Percentiles rank a stretch among this genome's conserved stretches.
These are phyloP conservation scores for Drosophila dunni DNA, from an alignment of 1,140 invertebrate genomes.

Conservation along the genomic window DNA sequence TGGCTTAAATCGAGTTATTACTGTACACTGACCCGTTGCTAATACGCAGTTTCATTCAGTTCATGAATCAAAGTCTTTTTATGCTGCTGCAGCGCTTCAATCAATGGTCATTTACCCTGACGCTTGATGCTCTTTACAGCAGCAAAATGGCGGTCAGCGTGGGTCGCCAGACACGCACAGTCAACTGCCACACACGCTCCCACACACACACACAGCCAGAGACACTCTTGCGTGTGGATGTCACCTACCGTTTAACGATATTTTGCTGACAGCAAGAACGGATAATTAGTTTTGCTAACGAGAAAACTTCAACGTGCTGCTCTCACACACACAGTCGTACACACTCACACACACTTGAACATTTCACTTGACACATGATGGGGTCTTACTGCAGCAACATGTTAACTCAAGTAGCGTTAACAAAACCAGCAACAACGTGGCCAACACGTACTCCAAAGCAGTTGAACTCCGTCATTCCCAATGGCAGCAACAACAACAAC, in stretches of 20 bases:
- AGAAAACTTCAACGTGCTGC: conserved; percentile 76
- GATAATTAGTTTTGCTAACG: conserved; percentile 83
- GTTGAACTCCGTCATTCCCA: conserved; percentile 33
- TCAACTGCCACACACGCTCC: background rate
- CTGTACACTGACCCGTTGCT: background rate
- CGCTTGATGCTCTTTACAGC: conserved; percentile 13
- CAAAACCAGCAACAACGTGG: conserved; percentile 41
- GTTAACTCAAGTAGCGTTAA: conserved; percentile 72
- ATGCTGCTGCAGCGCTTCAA: conserved; percentile 2
- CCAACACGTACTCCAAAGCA: conserved; percentile 52
- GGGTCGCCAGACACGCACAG: background rate
- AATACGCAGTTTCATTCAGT: background rate
- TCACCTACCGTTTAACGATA: conserved; percentile 81
- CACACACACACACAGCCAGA: conserved; percentile 5
- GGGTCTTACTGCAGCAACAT: conserved; percentile 71
- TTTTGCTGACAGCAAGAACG: conserved; percentile 82
- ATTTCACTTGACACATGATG: conserved; percentile 60
- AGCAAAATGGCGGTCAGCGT: conserved; percentile 42
- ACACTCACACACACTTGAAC: conserved; percentile 35
- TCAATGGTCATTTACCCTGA: conserved; percentile 34
- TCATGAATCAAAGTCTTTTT: conserved; percentile 14
- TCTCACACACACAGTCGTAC: conserved; percentile 1
- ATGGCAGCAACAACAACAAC: conserved; percentile 42
- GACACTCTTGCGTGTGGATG: conserved; percentile 40
- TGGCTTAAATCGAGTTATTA: background rate